Conservation (phyloP, 2,888 invertebrate genomes). For the Drosophila cognata region DNA sequence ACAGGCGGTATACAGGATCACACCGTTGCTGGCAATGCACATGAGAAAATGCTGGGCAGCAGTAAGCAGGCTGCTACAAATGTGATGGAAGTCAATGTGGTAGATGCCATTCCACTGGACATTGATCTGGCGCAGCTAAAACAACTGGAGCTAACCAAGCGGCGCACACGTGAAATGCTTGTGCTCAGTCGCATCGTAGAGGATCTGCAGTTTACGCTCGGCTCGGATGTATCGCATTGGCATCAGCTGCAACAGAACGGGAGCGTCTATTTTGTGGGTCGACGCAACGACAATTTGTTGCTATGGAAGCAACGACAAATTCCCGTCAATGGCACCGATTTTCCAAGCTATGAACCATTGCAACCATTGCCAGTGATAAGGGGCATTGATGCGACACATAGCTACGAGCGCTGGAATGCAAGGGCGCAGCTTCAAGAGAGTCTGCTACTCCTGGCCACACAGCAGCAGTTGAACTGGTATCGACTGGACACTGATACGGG, state of each 20-base stretch:
- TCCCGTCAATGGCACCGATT: background rate
- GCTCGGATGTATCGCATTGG: conserved; percentile 80
- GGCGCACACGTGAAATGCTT: conserved; percentile 81
- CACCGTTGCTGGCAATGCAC: conserved; percentile 9
- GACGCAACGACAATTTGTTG: conserved; percentile 64
- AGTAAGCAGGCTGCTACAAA: conserved; percentile 12
- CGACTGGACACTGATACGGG: conserved; percentile 50
- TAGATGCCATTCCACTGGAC: conserved; percentile 58
- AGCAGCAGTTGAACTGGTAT: conserved; percentile 77
- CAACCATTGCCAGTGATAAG: conserved; percentile 50
- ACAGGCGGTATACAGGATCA: background rate
- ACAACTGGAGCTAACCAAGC: conserved; percentile 71
- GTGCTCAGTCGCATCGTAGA: conserved; percentile 80
- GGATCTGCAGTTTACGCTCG: conserved; percentile 73
- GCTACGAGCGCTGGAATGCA: conserved; percentile 78
- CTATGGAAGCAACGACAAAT: conserved; percentile 61
- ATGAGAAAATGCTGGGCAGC: conserved; percentile 47
- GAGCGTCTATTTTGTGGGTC: conserved; percentile 78
- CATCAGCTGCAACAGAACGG: conserved; percentile 70
- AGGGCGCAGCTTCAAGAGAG: conserved; percentile 66
- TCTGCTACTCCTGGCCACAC: conserved; percentile 66
- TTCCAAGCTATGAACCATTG: conserved; percentile 45
- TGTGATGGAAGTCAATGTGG: conserved; percentile 61
- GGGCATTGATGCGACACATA: conserved; percentile 63
- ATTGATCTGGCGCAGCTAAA: conserved; percentile 74